A percentile compares a stretch with the other conserved stretches of the same genome.
Conservation (phyloP, 1,140 invertebrate genomes). For the roundworm (Caenorhabditis elegans) region WBcel235 BX284602.5:5582001-5582500, state of each 20-base stretch:
- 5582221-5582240: slow-evolving; percentile 16
- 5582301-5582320: slow-evolving; percentile 28
- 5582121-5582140: neutral
- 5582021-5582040: neutral
- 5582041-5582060: slow-evolving; percentile 6
- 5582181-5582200: neutral
- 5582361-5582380: slow-evolving; percentile 1
- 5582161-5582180: neutral
- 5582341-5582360: slow-evolving; percentile 12
- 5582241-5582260: neutral
- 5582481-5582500: too few relatives aligned
- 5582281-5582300: slow-evolving; percentile 26
- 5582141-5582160: slow-evolving; percentile 35
- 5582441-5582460: too few relatives aligned
- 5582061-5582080: neutral
- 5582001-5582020: slow-evolving; percentile 27
- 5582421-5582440: too few relatives aligned
- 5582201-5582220: neutral
- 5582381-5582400: neutral
- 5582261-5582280: slow-evolving; percentile 34
- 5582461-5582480: too few relatives aligned
- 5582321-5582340: slow-evolving; percentile 16
- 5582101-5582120: slow-evolving; percentile 29
- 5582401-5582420: neutral
- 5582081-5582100: neutral